These are phyloP conservation scores for Rotaria magnacalcarata DNA, from an alignment of 2,888 invertebrate genomes.

Conservation along the genomic window DNA sequence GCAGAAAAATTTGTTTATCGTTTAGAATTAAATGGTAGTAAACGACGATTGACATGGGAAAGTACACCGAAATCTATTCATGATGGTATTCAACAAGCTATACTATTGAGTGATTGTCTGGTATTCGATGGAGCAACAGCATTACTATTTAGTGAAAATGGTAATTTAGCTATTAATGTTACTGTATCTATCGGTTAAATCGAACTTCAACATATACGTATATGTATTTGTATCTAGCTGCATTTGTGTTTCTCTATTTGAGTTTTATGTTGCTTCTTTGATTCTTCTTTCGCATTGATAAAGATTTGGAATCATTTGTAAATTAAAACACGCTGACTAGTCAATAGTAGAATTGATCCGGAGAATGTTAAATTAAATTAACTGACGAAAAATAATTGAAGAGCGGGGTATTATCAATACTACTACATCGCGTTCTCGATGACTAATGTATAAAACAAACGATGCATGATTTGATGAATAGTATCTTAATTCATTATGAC, in stretches of 20 bases:
- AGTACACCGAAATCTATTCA: slow-evolving; percentile 73
- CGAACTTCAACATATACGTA: not conserved
- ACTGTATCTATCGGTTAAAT: slow-evolving; percentile 67
- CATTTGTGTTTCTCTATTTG: slow-evolving; percentile 2
- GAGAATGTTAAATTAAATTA: too few species aligned
- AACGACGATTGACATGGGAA: slow-evolving; percentile 92
- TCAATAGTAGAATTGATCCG: too few species aligned
- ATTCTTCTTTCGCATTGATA: not conserved
- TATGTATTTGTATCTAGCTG: not conserved
- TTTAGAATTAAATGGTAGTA: slow-evolving; percentile 88
- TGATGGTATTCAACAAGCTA: slow-evolving; percentile 94
- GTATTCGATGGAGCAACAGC: slow-evolving; percentile 97
- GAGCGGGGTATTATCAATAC: too few species aligned
- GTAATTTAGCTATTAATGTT: slow-evolving; percentile 97
- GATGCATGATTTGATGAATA: not conserved
- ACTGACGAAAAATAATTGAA: too few species aligned
- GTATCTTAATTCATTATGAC: slow-evolving; percentile 3
- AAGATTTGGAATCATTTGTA: not conserved
- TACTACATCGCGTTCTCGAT: too few species aligned
- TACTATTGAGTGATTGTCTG: slow-evolving; percentile 93
- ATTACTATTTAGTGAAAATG: slow-evolving; percentile 95
- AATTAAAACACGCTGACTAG: too few species aligned
- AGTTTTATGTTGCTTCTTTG: slow-evolving; percentile 4
- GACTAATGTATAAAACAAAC: too few species aligned
- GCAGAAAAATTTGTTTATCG: slow-evolving; percentile 98